Conservation (phyloP, 2,797 vertebrate species). For the Rhinophrynus dorsalis region DNA sequence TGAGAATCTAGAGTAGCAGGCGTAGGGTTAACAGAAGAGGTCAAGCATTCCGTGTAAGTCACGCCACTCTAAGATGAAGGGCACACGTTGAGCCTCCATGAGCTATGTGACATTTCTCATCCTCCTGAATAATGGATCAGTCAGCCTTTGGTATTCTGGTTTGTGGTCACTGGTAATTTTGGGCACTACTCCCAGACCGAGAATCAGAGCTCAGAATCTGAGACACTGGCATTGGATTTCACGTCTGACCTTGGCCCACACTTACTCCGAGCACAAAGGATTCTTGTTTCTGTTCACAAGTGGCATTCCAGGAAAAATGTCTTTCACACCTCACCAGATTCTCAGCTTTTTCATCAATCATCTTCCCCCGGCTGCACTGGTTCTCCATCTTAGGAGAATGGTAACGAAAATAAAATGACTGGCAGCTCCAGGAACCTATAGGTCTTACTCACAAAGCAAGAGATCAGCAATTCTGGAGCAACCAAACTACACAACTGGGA, state of each 20-base stretch:
- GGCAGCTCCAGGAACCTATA: too few relatives aligned
- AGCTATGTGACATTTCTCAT: constrained; percentile 23
- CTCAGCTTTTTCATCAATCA: constrained; percentile 11
- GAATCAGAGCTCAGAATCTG: constrained; percentile 55
- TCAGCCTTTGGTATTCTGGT: constrained; percentile 46
- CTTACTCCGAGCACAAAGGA: constrained; percentile 34
- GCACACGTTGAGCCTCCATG: background rate
- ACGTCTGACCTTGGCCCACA: constrained; percentile 49
- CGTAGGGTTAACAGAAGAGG: too few relatives aligned
- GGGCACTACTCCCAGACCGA: constrained; percentile 50
- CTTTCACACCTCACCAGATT: constrained; percentile 36
- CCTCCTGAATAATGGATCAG: constrained; percentile 14
- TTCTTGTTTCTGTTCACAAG: constrained; percentile 17
- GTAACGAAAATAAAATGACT: background rate
- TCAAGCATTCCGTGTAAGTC: too few relatives aligned
- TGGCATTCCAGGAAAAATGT: constrained; percentile 43
- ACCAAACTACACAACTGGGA: too few relatives aligned
- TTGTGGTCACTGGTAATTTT: constrained; percentile 51
- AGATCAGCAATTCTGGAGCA: too few relatives aligned
- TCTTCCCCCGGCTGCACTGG: constrained; percentile 10
- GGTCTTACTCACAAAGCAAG: too few relatives aligned
- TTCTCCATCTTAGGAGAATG: background rate
- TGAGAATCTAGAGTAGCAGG: too few relatives aligned
- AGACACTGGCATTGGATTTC: constrained; percentile 30
- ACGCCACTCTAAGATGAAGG: too few relatives aligned